phyloP scores from a whole-genome alignment of 2,797 vertebrate genomes.

The Anguilla pacifica region DNA sequence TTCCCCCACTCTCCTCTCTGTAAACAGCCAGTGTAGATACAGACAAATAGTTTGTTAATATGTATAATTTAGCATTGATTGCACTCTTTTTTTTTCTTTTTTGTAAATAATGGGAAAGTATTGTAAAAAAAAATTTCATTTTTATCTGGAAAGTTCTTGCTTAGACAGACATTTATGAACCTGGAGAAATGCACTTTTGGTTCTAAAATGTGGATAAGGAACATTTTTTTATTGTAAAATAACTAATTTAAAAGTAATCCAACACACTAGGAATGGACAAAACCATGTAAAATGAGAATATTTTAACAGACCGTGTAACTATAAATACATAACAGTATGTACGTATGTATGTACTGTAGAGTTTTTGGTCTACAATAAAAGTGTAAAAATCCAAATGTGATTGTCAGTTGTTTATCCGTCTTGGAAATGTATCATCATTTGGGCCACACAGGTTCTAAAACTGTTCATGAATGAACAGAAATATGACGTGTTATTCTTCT shows the following conservation, averaged over 20 bases:
- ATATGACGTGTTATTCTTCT: not conserved
- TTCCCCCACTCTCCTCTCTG: constrained; percentile 38
- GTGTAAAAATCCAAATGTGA: not conserved
- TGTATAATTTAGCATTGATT: constrained; percentile 90
- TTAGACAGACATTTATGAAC: constrained; percentile 25
- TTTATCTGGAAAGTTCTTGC: constrained; percentile 55
- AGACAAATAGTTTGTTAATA: constrained; percentile 85
- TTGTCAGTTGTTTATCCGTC: not conserved
- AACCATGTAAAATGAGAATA: constrained; percentile 10
- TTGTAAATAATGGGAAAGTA: constrained; percentile 93
- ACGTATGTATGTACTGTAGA: constrained; percentile 16
- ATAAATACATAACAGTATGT: constrained; percentile 1
- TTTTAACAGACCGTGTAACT: constrained; percentile 14
- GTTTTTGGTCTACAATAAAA: constrained; percentile 22
- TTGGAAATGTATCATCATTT: not conserved
- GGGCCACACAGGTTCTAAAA: not conserved
- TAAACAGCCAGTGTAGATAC: constrained; percentile 73
- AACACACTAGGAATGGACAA: constrained; percentile 17
- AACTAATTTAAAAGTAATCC: constrained; percentile 22
- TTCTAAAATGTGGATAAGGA: constrained; percentile 44
- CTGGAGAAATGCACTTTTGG: constrained; percentile 72
- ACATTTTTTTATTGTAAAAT: constrained; percentile 21
- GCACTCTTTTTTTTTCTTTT: constrained; percentile 74
- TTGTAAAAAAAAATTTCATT: constrained; percentile 85
- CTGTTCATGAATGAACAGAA: not conserved